Evolutionary conservation across 2,797 vertebrate species (phyloP).

Genomic region (Poeciliopsis paucimaculata): DNA sequence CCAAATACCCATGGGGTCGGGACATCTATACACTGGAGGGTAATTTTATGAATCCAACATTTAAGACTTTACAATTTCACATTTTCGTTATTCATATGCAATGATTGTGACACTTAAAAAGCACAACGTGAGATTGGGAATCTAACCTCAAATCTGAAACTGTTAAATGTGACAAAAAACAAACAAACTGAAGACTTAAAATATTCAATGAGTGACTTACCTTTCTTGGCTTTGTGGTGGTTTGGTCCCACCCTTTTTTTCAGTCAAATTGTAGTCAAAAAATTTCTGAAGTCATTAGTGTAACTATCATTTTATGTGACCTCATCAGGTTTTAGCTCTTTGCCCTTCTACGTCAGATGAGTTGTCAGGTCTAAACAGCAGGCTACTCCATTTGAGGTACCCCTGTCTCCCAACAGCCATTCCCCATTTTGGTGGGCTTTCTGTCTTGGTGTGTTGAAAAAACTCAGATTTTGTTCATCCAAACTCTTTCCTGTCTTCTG

Average conservation of each 20-base stretch:
- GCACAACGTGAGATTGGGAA: neutral
- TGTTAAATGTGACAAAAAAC: no score
- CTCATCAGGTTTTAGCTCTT: neutral
- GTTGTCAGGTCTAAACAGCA: no score
- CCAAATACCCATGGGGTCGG: constrained; percentile 94
- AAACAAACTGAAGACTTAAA: neutral
- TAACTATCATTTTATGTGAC: neutral
- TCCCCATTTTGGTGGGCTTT: no score
- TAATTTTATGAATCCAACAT: constrained; percentile 43
- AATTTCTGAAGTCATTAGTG: neutral
- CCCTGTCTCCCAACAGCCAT: no score
- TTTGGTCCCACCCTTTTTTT: neutral
- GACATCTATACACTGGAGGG: constrained; percentile 98
- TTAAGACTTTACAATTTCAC: neutral
- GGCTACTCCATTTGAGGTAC: no score
- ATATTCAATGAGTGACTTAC: neutral
- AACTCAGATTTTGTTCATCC: no score
- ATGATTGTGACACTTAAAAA: neutral
- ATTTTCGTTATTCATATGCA: neutral
- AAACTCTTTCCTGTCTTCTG: no score
- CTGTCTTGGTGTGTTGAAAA: no score
- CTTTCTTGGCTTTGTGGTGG: neutral
- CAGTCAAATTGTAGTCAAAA: neutral
- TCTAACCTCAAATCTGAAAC: neutral
- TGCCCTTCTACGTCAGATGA: neutral